A percentile compares a stretch with the other conserved stretches of the same genome.
Evolutionary conservation across 2,113 vertebrate genomes (phyloP).

Genomic region (Gymnogyps californianus): DNA sequence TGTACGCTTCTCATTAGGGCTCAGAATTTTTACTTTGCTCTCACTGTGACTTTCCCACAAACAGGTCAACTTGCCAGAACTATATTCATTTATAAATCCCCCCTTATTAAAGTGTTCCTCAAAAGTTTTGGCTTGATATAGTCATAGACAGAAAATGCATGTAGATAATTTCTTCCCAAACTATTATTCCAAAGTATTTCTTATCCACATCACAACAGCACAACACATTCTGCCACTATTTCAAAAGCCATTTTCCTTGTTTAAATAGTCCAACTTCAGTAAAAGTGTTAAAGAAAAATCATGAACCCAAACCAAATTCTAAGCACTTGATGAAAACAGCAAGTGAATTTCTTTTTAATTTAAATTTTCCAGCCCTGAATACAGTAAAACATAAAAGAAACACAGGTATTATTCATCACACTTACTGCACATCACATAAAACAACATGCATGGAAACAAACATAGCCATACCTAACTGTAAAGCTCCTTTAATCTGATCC

Average conservation of each 20-base stretch:
- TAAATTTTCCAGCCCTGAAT: not conserved
- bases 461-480: conserved; percentile 86
- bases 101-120: not conserved
- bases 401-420: not conserved
- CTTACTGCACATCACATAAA: not conserved
- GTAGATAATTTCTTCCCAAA: not conserved
- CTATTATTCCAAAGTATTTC: not conserved
- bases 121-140: not conserved
- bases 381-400: not conserved
- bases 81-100: not conserved
- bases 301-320: not conserved
- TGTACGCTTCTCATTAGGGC: not conserved
- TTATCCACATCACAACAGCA: not conserved
- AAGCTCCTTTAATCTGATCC: conserved; percentile 97
- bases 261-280: not conserved
- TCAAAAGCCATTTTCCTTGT: not conserved
- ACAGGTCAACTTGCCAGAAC: not conserved
- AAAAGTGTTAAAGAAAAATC: not conserved
- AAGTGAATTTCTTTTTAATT: not conserved
- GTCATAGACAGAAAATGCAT: not conserved
- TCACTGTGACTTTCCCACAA: not conserved
- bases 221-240: not conserved
- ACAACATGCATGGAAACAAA: not conserved
- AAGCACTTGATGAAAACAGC: not conserved
- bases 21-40: not conserved